A percentile compares a stretch with the other conserved stretches of the same genome.
phyloP scores from a whole-genome alignment of 1,140 invertebrate genomes.

The Triops cancriformis region DNA sequence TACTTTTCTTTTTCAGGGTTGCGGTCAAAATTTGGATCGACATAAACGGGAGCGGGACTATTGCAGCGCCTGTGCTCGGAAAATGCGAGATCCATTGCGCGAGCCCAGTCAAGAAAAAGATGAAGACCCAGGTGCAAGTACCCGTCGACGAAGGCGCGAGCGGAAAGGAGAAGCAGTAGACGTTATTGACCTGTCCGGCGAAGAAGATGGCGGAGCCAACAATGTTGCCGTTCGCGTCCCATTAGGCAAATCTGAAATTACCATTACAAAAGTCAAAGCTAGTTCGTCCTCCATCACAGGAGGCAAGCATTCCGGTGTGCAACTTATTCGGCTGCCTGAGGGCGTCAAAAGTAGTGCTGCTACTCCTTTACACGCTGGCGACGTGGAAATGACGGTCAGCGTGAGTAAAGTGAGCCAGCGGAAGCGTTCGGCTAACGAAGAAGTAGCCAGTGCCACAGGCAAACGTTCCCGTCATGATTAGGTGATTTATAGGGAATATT shows the following conservation, averaged over 20 bases:
- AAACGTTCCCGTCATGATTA: constrained; percentile 3
- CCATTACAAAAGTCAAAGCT: constrained; percentile 29
- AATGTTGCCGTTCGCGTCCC: constrained; percentile 22
- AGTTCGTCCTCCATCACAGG: constrained; percentile 25
- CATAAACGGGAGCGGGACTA: constrained; percentile 7
- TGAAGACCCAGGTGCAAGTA: constrained; percentile 27
- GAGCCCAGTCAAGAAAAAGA: constrained; percentile 24
- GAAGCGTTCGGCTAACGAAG: not conserved
- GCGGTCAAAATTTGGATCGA: constrained; percentile 16
- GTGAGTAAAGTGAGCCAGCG: constrained; percentile 3
- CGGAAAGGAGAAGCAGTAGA: constrained; percentile 27
- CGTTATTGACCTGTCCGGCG: constrained; percentile 30
- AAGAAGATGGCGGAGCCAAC: constrained; percentile 30
- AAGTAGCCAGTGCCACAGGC: not conserved
- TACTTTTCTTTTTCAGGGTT: not conserved
- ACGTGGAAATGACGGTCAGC: constrained; percentile 1
- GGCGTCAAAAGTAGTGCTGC: not conserved
- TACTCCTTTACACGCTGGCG: not conserved
- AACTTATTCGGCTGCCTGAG: constrained; percentile 5
- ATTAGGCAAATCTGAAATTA: constrained; percentile 28
- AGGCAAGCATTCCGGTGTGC: constrained; percentile 29
- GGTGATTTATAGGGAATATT: not conserved
- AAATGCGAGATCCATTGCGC: constrained; percentile 27
- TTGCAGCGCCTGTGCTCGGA: constrained; percentile 16
- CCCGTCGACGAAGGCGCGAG: constrained; percentile 14